phyloP scores from a whole-genome alignment of 2,888 invertebrate species.

The Arge pagana region DNA sequence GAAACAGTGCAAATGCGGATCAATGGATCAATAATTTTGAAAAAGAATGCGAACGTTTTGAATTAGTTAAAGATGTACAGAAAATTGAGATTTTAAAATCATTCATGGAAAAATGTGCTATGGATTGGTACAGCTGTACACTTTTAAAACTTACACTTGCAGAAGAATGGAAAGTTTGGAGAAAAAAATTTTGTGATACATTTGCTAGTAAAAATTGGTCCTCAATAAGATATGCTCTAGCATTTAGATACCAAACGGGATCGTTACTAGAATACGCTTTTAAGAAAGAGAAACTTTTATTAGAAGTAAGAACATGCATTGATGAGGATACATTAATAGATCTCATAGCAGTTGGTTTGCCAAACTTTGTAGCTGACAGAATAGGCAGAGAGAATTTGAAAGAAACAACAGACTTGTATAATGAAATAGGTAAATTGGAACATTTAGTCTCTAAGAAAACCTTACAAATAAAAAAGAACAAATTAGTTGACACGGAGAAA shows the following conservation, averaged over 20 bases:
- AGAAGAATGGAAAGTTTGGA: conserved; percentile 32
- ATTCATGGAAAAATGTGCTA: conserved; percentile 29
- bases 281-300: conserved; percentile 33
- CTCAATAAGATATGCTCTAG: conserved; percentile 34
- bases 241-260: conserved; percentile 35
- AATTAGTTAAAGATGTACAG: conserved; percentile 25
- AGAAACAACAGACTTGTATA: conserved; percentile 37
- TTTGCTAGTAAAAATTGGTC: conserved; percentile 40
- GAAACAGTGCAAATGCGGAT: conserved; percentile 30
- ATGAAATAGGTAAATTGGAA: conserved; percentile 39
- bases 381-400: conserved; percentile 37
- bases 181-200: conserved; percentile 34
- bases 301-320: conserved; percentile 33
- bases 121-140: conserved; percentile 37
- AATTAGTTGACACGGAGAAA: not conserved
- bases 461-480: conserved; percentile 21
- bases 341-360: conserved; percentile 38
- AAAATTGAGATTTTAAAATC: conserved; percentile 32
- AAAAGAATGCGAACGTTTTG: conserved; percentile 29
- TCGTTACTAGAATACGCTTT: conserved; percentile 37
- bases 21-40: conserved; percentile 35
- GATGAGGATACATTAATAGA: conserved; percentile 37
- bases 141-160: conserved; percentile 33
- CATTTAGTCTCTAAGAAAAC: conserved; percentile 31
- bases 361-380: conserved; percentile 34